Evolutionary conservation across 2,797 vertebrate species (phyloP).

Genomic region (Sebastes trivittatus): DNA sequence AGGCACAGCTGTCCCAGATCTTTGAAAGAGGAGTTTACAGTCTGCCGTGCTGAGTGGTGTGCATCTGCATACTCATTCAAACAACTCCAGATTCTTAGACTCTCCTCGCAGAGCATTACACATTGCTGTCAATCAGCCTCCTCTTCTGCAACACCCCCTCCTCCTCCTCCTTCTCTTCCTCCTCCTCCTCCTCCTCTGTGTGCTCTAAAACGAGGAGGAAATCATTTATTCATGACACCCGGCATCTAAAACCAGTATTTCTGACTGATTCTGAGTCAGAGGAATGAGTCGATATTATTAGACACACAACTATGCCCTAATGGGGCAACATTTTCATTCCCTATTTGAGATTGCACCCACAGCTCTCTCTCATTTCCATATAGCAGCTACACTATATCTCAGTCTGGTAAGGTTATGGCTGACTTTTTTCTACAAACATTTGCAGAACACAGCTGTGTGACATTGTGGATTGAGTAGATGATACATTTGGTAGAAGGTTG

Average conservation of each 20-base stretch:
- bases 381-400: slow-evolving; percentile 5
- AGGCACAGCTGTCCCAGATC: slow-evolving; percentile 45
- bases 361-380: slow-evolving; percentile 44
- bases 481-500: slow-evolving; percentile 5
- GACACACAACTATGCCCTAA: slow-evolving; percentile 58
- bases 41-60: slow-evolving; percentile 39
- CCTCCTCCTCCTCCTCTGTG: slow-evolving; percentile 29
- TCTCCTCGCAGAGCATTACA: slow-evolving; percentile 47
- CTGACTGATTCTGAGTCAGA: slow-evolving; percentile 63
- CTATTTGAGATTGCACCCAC: slow-evolving; percentile 42
- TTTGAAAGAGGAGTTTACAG: slow-evolving; percentile 24
- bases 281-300: slow-evolving; percentile 74
- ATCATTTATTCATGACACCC: slow-evolving; percentile 80
- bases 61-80: slow-evolving; percentile 67
- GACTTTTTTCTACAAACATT: slow-evolving; percentile 52
- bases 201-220: slow-evolving; percentile 61
- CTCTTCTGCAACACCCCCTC: slow-evolving; percentile 5
- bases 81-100: slow-evolving; percentile 33
- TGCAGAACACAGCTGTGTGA: slow-evolving; percentile 50
- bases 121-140: slow-evolving; percentile 71
- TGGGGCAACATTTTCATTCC: slow-evolving; percentile 62
- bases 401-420: slow-evolving; percentile 12
- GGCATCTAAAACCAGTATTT: slow-evolving; percentile 68
- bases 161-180: not conserved
- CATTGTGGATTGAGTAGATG: slow-evolving; percentile 2